phyloP scores from a whole-genome alignment of 2,113 vertebrate genomes.

The Aspidoscelis tigris region DNA sequence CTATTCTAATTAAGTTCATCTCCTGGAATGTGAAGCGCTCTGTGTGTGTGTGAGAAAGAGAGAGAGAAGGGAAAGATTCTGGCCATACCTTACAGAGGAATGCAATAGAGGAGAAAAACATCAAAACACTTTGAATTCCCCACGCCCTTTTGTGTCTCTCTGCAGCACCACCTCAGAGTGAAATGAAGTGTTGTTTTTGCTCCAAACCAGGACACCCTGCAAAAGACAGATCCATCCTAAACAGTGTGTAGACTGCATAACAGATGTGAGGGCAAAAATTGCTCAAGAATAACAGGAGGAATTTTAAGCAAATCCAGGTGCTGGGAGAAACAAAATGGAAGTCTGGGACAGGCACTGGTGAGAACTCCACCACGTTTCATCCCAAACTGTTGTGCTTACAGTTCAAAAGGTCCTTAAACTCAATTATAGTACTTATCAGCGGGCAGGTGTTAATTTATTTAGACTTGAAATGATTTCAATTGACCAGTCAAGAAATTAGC shows the following conservation, averaged over 20 bases:
- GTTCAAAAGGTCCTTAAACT: background rate
- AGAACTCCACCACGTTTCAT: background rate
- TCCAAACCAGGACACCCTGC: background rate
- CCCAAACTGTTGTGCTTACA: background rate
- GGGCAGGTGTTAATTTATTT: background rate
- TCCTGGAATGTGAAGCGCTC: background rate
- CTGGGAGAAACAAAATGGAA: constrained; percentile 10
- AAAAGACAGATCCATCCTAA: background rate
- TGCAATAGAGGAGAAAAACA: background rate
- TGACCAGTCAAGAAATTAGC: background rate
- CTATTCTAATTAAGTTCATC: background rate
- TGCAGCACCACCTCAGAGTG: background rate
- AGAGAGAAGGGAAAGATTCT: background rate
- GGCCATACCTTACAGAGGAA: constrained; percentile 7
- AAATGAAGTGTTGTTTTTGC: background rate
- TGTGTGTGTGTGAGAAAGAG: background rate
- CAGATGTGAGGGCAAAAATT: background rate
- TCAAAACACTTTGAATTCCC: constrained; percentile 7
- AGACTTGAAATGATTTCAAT: constrained; percentile 3
- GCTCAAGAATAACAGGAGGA: background rate
- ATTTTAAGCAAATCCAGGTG: constrained; percentile 18
- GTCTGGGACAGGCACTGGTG: background rate
- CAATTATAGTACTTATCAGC: background rate
- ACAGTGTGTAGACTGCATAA: background rate
- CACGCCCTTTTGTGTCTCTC: background rate